Base-by-base conservation (phyloP, 2,888 invertebrate genomes). In the Calameuta pallipes region DNA sequence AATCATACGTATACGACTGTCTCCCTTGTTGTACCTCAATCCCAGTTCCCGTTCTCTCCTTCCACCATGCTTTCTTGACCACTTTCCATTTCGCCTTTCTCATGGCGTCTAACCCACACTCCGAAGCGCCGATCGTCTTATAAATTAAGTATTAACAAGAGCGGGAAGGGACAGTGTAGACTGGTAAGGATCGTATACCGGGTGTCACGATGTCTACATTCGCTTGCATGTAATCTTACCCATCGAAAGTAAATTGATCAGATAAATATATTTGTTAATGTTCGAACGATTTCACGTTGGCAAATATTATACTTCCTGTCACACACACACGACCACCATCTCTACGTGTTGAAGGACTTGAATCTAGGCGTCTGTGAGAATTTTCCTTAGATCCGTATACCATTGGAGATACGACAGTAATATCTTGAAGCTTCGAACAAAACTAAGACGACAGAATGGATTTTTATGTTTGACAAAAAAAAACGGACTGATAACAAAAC, bases 81-180 rank as follows among this genome's bases (percentile, higher is more conserved):
- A 74, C 37, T 74, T 74, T 74, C 37, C 74, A 36, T 37, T 74
- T 74, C 37, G 74, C 74, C 36, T 74, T 36, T 74, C 74, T 74
- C 36, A 37, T 74, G 71, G 30, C 74, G 37, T 34, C 36, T 37
- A 33, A 36, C 74, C 56, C 56, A 56, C 56, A 56, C 56, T 56
- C 56, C 56, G 23, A 56, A 75, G 77, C 73, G 75, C 37, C 70
- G 78, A 68, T 41, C 71, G 73, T 76, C 78, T 78, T 78, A 73
- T 78, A 78, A 78, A 78, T 78, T 56, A 76, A 71, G 76, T 76
- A 78, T 78, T 76, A 76, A 78, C 78, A 76, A 76, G 78, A 70
- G 70, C 70, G 69, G 15, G 69, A 77, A 36, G 35, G 13, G 74
- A 74, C 36, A 71, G 15, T 31, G n/a, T 9, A 23, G 23, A 4